Base-by-base conservation (phyloP, 2,797 vertebrate genomes). In the Sebastes steindachneri region DNA sequence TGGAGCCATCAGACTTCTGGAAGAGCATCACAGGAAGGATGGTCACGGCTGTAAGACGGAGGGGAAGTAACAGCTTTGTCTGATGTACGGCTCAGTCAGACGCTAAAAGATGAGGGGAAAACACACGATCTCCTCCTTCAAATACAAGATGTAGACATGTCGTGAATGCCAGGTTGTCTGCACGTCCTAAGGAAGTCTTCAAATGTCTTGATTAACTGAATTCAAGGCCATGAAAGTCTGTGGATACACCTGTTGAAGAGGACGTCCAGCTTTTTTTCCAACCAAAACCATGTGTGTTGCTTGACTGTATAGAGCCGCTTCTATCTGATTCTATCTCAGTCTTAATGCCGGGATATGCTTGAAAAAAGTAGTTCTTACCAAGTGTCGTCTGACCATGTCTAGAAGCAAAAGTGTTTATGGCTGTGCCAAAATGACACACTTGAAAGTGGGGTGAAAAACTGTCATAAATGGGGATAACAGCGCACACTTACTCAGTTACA, bases 11-110 rank as follows among this genome's bases (percentile, higher is more conserved):
- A 80, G 83, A 74, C 54, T 62, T 63, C 79, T 91, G 90, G 85
- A 92, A 68, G 66, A 74, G 74, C 73, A 75, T 90, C 87, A 91
- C 63, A 90, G 77, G 76, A 69, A 31, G 63, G 83, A 76, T 3
- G 68, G 87, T 89, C 83, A 88, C 4, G 86, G 64, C 73, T 86
- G 5, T 82, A 51, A 87, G 64, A 68, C 1, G 41, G 57, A 83
- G 69, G 77, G 81, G 73, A 79, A 75, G 77, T 69, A 55, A 83
- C 73, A 33, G 60, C 76, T 79, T 64, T 41, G 67, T 82, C 75
- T 80, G 71, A 85, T 80, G 69, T 64, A n/a, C 9, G 51, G 62
- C 17, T 77, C 10, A 7, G 58, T 59, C 60, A 17, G 68, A 63
- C 6, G 58, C 26, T 75, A 28, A 69, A 31, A 35, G 73, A 69